phyloP scores from a whole-genome alignment of 1,140 invertebrate species.

The Adelges cooleyi region DNA sequence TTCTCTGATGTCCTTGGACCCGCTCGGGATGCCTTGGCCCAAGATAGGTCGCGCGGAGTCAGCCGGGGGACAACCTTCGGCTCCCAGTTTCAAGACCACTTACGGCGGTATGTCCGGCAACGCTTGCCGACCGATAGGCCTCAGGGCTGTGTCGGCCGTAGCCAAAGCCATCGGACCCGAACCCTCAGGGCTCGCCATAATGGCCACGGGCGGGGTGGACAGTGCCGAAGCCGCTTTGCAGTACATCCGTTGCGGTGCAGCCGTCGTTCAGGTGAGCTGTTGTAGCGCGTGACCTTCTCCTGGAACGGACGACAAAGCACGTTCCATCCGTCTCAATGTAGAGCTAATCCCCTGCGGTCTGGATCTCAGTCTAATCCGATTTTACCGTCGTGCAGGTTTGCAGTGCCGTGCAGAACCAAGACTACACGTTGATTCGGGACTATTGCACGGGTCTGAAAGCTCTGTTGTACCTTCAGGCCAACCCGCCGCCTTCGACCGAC shows the following conservation, averaged over 20 bases:
- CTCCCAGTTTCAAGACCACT: conserved; percentile 50
- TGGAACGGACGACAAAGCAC: too few relatives aligned
- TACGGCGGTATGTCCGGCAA: conserved; percentile 96
- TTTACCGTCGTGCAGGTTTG: too few relatives aligned
- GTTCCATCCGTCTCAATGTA: too few relatives aligned
- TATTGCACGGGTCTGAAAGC: conserved; percentile 84
- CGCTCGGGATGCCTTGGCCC: conserved; percentile 79
- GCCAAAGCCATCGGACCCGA: conserved; percentile 56
- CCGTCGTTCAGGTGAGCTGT: conserved; percentile 65
- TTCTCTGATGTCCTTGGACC: conserved; percentile 77
- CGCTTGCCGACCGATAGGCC: conserved; percentile 83
- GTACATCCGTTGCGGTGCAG: conserved; percentile 83
- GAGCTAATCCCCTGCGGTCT: too few relatives aligned
- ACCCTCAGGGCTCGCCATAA: conserved; percentile 78
- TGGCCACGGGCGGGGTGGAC: conserved; percentile 94
- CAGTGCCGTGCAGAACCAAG: conserved; percentile 96
- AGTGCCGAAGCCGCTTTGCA: conserved; percentile 87
- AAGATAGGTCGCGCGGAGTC: conserved; percentile 63
- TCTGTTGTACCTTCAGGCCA: conserved; percentile 67
- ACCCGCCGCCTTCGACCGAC: conserved; percentile 40
- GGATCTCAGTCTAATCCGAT: too few relatives aligned
- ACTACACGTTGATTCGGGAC: conserved; percentile 89
- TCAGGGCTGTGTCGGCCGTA: conserved; percentile 79
- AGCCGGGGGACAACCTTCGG: too few relatives aligned
- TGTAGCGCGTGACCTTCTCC: background rate